phyloP scores from a whole-genome alignment of 2,888 invertebrate species.

The Schizaphis graminum region DNA sequence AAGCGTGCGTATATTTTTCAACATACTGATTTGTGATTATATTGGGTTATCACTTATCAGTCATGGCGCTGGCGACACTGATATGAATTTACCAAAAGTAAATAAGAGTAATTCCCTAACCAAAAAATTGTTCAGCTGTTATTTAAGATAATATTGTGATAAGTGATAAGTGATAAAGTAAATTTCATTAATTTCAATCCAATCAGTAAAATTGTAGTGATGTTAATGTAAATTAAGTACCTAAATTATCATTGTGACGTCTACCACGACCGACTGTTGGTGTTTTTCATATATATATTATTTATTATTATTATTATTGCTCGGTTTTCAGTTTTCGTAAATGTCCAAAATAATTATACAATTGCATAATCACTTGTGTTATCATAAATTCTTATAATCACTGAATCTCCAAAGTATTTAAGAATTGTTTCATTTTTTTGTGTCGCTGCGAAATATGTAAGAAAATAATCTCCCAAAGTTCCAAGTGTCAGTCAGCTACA shows the following conservation, averaged over 20 bases:
- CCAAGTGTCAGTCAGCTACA: neutral
- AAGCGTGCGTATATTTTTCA: neutral
- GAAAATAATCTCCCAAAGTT: neutral
- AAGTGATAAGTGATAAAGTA: neutral
- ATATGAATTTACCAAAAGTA: neutral
- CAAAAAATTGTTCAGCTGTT: constrained; percentile 25
- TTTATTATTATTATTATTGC: neutral
- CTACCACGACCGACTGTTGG: neutral
- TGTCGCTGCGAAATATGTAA: neutral
- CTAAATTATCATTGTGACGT: constrained; percentile 27
- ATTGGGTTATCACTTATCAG: constrained; percentile 15
- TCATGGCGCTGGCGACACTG: neutral
- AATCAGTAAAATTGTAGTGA: neutral
- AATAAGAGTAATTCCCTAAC: neutral
- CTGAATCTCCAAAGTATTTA: neutral
- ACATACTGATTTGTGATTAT: neutral
- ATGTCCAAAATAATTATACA: neutral
- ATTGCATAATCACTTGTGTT: neutral
- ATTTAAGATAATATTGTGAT: neutral
- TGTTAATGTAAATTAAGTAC: neutral
- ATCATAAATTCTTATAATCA: neutral
- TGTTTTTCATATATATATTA: neutral
- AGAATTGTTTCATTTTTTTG: neutral
- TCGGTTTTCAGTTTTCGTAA: too few species aligned
- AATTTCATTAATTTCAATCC: neutral